Evolutionary conservation across 2,888 invertebrate genomes (phyloP), one percentile per base, ranked within the genome.

Genomic region (Didymodactylos carnosus): DNA sequence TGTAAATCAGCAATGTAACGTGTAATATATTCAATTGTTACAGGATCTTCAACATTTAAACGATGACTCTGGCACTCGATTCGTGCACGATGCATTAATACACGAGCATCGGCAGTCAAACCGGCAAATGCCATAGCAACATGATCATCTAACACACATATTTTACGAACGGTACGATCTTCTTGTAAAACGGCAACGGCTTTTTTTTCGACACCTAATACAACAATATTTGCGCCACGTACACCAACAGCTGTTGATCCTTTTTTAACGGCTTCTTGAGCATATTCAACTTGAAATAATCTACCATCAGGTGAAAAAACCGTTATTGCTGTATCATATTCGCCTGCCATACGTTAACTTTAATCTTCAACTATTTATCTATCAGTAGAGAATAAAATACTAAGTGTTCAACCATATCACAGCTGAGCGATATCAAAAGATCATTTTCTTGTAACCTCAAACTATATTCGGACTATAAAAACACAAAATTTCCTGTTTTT

Each of bases 171-270:
- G 75, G 97, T 98, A 79, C 98, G 88, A 84, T 98, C 98, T 84
- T 98, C 97, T 85, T 99, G 98, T 53, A 99, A 86, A 83, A 95
- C 97, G 0, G 95, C 95, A 29, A 98, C 94, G 0, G 97, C 97
- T 83, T 98, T 99, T 84, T 99, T 99, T 84, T 99, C 97, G 23
- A 99, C 98, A 11, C 97, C 98, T 73, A 99, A 86, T 40, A 99
- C 98, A 19, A 99, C 95, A 75, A 94, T 91, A 83, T 92, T 90
- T 75, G 88, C 87, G 40, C 98, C 98, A 78, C 94, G 87, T 5
- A 99, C 94, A 75, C 97, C 98, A 88, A 98, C 98, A 82, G 98
- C 98, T 73, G 98, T 98, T n/a, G 97, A 97, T 77, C 99, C 98
- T 84, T 98, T 99, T 78, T 95, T 90, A 41, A 99, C 98, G 51